phyloP scores from a whole-genome alignment of 2,113 vertebrate genomes.

The Pteropus alecto region DNA sequence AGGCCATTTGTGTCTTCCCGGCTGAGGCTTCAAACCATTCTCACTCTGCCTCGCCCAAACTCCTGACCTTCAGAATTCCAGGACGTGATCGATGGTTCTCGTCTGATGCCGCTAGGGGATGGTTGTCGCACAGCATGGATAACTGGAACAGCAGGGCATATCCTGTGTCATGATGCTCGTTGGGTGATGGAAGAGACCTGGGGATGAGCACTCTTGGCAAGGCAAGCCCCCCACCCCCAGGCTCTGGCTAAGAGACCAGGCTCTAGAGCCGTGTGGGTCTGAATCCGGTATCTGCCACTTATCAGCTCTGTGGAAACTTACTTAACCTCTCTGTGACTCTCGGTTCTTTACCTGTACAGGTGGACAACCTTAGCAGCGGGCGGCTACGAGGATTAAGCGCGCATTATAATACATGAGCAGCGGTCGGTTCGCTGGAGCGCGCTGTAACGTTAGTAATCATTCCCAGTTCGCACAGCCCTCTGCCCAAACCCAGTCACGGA shows the following conservation, averaged over 20 bases:
- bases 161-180: accelerated
- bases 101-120: too few species aligned
- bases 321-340: background rate
- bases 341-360: background rate
- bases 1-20: background rate
- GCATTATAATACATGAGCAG: accelerated
- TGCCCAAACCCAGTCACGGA: background rate
- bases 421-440: accelerated
- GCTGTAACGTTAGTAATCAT: background rate
- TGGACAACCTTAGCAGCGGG: background rate
- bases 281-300: background rate
- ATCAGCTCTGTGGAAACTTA: background rate
- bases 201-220: background rate
- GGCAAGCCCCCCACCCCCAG: background rate
- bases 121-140: background rate
- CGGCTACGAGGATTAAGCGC: background rate
- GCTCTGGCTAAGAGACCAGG: background rate
- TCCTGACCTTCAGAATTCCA: background rate
- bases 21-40: background rate
- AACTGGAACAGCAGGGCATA: too few species aligned
- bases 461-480: accelerated
- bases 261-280: background rate
- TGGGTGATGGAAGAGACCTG: background rate
- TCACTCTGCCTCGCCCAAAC: accelerated
- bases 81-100: background rate